phyloP scores from a whole-genome alignment of 2,888 invertebrate genomes.

The Saturnia japonica region DNA sequence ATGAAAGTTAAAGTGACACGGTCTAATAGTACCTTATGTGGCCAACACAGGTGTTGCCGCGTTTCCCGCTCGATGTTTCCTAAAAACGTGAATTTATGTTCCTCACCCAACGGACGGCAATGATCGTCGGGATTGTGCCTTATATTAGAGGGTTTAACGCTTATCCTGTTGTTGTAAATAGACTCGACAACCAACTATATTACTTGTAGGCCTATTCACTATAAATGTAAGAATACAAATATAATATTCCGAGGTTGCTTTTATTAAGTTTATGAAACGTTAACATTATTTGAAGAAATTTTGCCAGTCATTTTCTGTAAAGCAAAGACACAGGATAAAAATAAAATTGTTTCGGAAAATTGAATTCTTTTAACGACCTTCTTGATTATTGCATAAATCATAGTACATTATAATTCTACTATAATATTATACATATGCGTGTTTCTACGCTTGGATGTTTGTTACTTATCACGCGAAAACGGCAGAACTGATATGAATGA shows the following conservation, averaged over 20 bases:
- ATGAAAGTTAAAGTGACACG: conserved; percentile 49
- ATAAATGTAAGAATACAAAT: conserved; percentile 41
- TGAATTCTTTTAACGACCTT: no score
- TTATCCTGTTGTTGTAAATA: conserved; percentile 75
- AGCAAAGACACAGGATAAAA: no score
- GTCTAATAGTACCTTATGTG: conserved; percentile 64
- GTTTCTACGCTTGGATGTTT: no score
- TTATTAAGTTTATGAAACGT: conserved; percentile 43
- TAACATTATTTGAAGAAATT: no score
- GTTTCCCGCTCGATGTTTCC: conserved; percentile 56
- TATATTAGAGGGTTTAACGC: conserved; percentile 79
- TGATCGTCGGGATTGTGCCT: conserved; percentile 76
- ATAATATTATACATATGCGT: no score
- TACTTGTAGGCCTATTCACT: conserved; percentile 56
- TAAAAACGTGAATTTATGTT: conserved; percentile 79
- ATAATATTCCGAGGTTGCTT: conserved; percentile 35
- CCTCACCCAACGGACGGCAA: conserved; percentile 67
- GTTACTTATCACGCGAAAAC: no score
- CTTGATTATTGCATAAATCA: no score
- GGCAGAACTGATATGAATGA: no score
- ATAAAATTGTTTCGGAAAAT: no score
- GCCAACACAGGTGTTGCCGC: conserved; percentile 62
- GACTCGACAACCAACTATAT: conserved; percentile 66
- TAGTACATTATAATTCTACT: no score
- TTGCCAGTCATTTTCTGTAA: no score